Evolutionary conservation across 2,113 vertebrate genomes (phyloP).

Genomic region (Eclectus roratus): DNA sequence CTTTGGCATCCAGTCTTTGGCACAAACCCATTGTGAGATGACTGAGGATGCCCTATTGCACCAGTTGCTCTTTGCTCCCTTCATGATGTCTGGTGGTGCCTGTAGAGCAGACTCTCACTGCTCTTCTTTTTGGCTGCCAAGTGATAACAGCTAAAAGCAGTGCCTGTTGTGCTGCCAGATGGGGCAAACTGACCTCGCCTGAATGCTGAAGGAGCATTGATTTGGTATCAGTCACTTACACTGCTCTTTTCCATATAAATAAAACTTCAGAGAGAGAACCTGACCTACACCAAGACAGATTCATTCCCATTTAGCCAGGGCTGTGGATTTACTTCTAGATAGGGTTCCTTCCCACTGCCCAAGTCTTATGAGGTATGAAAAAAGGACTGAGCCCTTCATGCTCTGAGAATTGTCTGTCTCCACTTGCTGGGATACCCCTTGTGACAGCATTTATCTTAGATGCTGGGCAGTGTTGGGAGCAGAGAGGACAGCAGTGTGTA

Average conservation of each 20-base stretch:
- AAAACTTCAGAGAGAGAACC: neutral
- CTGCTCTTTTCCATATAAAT: neutral
- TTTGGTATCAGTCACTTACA: neutral
- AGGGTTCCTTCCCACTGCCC: neutral
- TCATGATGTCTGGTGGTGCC: neutral
- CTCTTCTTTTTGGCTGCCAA: neutral
- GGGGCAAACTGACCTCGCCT: neutral
- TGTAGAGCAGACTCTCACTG: neutral
- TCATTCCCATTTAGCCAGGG: neutral
- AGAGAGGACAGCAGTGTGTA: neutral
- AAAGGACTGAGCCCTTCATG: rapidly evolving
- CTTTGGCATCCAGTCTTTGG: neutral
- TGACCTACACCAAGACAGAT: neutral
- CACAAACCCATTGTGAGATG: neutral
- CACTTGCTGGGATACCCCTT: neutral
- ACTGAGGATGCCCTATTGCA: neutral
- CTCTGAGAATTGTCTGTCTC: neutral
- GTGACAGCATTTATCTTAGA: neutral
- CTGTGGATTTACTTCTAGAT: neutral
- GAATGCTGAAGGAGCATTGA: neutral
- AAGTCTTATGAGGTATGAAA: neutral
- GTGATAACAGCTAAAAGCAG: neutral
- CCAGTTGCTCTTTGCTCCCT: neutral
- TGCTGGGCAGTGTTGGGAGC: neutral
- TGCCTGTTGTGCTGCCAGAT: neutral